phyloP scores from a whole-genome alignment of 2,888 invertebrate species.

The Lacanobia wlatinum region DNA sequence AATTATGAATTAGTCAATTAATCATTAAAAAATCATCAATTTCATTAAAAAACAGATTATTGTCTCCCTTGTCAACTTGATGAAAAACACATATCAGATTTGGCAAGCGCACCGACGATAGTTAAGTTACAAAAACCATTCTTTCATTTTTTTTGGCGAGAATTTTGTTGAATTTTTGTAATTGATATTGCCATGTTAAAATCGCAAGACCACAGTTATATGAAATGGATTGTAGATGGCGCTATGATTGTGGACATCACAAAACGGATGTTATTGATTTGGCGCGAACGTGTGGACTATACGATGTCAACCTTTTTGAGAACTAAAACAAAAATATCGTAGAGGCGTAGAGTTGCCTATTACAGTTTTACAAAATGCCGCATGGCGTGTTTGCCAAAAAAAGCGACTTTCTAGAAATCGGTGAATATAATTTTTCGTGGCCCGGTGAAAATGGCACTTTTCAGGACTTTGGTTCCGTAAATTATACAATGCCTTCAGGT shows the following conservation, averaged over 20 bases:
- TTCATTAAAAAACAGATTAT: too few species aligned
- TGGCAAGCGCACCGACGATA: too few species aligned
- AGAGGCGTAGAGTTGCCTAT: background rate
- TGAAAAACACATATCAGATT: too few species aligned
- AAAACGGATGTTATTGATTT: constrained; percentile 66
- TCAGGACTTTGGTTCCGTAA: constrained; percentile 84
- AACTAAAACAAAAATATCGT: constrained; percentile 1
- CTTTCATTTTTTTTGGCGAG: background rate
- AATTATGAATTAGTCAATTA: too few species aligned
- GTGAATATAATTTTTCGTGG: constrained; percentile 88
- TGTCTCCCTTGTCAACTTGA: too few species aligned
- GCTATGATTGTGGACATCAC: constrained; percentile 30
- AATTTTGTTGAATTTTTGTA: background rate
- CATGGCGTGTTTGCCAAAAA: constrained; percentile 80
- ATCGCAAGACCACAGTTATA: background rate
- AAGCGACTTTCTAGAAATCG: constrained; percentile 84
- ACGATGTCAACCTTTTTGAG: constrained; percentile 14
- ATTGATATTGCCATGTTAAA: background rate
- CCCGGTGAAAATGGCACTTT: constrained; percentile 88
- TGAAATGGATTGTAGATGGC: constrained; percentile 59
- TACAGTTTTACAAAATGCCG: constrained; percentile 69
- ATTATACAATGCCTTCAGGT: constrained; percentile 88
- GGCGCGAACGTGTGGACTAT: constrained; percentile 53
- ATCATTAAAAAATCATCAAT: too few species aligned
- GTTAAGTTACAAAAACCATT: too few species aligned